Base-by-base conservation (phyloP, 2,113 vertebrate genomes). In the Thunnus thynnus region DNA sequence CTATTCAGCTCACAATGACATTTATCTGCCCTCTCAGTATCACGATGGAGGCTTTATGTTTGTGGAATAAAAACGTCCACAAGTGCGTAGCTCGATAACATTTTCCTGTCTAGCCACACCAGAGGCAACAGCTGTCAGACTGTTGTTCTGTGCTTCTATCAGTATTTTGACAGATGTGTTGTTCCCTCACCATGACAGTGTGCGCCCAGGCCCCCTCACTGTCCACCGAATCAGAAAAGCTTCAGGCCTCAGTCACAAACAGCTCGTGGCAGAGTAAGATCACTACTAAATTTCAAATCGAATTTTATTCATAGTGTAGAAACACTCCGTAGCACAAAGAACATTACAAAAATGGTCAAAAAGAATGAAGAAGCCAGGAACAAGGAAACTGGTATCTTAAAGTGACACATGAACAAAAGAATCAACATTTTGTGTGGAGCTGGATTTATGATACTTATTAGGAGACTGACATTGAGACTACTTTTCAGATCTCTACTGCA, bases 161-260 rank as follows among this genome's bases (percentile, higher is more conserved):
- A 77, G 73, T 92, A 73, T 90, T 92, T 87, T 85, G 76, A 92
- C 89, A 92, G 91, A 91, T 88, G 91, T 79, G 82, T 72, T 83
- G 79, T 86, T 85, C 77, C 70, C 77, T 56, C 60, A 57, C 72
- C 66, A 18, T 46, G 81, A 69, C 76, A 16, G 50, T 69, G 72
- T 76, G 78, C 58, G 64, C 50, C 17, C 22, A 1, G 58, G 18
- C 63, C 83, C 56, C 27, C 83, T 72, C 36, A 36, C 85, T 72
- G 73, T 61, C 69, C 56, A 50, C 25, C 2, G 25, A 8, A 46
- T 18, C 76, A 72, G 62, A 12, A 57, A 54, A 56, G 47, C 63
- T 68, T 75, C 77, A 54, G 48, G 50, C 71, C 72, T 41, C 78
- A 27, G 32, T 47, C 13, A 18, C 32, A 65, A 25, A 13, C 62